Percentiles rank a stretch among this genome's conserved stretches.
These are phyloP conservation scores for Cheumatopsyche charites DNA, from an alignment of 1,140 invertebrate genomes.

Conservation along the genomic window DNA sequence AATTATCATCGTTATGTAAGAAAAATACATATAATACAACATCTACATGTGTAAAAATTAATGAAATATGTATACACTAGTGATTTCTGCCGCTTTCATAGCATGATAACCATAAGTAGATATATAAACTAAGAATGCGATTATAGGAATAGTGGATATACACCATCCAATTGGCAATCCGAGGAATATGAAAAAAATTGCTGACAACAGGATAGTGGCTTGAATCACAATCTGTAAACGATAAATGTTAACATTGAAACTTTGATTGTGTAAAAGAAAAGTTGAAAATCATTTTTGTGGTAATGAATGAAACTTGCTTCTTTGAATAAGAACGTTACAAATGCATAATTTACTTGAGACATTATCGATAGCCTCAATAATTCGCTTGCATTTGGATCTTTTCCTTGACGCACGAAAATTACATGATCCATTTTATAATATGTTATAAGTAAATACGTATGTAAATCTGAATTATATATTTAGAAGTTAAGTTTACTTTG, in stretches of 20 bases:
- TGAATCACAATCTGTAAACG: slow-evolving; percentile 42
- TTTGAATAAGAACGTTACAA: slow-evolving; percentile 44
- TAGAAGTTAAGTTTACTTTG: too few relatives aligned
- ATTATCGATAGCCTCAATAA: slow-evolving; percentile 37
- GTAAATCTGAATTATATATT: too few relatives aligned
- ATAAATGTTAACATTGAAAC: background rate
- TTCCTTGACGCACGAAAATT: background rate
- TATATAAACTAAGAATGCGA: slow-evolving; percentile 40
- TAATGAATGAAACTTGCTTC: slow-evolving; percentile 25
- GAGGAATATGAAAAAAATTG: slow-evolving; percentile 47
- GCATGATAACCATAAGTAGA: slow-evolving; percentile 36
- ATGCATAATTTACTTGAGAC: slow-evolving; percentile 39
- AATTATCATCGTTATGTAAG: too few relatives aligned
- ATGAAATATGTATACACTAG: slow-evolving; percentile 23
- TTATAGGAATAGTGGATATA: slow-evolving; percentile 36
- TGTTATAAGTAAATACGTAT: too few relatives aligned
- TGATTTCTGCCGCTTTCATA: slow-evolving; percentile 39
- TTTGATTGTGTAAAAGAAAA: background rate
- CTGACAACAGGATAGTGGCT: slow-evolving; percentile 43
- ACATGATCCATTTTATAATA: background rate
- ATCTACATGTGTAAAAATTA: slow-evolving; percentile 16
- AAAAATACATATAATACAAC: slow-evolving; percentile 2
- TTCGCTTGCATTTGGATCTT: slow-evolving; percentile 17
- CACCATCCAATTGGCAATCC: slow-evolving; percentile 43
- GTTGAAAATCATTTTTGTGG: background rate